Conservation (phyloP, 2,113 vertebrate species). For the Tragelaphus scriptus region DNA sequence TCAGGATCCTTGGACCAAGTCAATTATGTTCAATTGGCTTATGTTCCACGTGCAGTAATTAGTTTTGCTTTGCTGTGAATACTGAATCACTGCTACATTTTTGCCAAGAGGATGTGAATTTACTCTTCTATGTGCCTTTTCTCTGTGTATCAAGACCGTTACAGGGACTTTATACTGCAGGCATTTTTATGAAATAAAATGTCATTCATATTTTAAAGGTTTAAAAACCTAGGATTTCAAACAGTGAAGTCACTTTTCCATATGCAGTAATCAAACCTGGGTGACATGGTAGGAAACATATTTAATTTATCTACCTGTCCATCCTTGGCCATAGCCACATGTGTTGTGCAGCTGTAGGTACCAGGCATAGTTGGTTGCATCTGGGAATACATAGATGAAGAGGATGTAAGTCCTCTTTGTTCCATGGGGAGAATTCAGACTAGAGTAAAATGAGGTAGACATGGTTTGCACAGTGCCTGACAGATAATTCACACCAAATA, state of each 20-base stretch:
- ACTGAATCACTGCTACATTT: background rate
- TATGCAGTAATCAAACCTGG: background rate
- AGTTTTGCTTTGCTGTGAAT: background rate
- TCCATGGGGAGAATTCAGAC: background rate
- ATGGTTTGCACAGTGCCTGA: background rate
- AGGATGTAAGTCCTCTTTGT: background rate
- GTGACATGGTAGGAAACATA: background rate
- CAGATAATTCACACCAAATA: background rate
- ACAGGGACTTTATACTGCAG: background rate
- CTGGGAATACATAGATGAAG: background rate
- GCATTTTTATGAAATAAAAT: background rate
- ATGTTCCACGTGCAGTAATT: background rate
- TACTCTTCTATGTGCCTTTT: background rate
- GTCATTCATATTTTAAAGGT: background rate
- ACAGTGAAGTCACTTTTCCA: background rate
- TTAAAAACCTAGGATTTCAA: background rate
- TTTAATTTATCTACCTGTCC: background rate
- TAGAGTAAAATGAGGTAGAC: background rate
- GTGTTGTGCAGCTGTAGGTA: background rate
- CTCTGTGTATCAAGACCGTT: background rate
- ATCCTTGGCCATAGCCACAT: background rate
- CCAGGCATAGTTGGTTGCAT: rapidly evolving
- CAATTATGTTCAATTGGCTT: background rate
- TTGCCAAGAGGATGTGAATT: background rate
- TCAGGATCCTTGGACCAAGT: background rate